Percentiles rank a stretch among this genome's conserved stretches.
Evolutionary conservation across 2,797 vertebrate genomes (phyloP).

Genomic region (Benthosema pterotum): DNA sequence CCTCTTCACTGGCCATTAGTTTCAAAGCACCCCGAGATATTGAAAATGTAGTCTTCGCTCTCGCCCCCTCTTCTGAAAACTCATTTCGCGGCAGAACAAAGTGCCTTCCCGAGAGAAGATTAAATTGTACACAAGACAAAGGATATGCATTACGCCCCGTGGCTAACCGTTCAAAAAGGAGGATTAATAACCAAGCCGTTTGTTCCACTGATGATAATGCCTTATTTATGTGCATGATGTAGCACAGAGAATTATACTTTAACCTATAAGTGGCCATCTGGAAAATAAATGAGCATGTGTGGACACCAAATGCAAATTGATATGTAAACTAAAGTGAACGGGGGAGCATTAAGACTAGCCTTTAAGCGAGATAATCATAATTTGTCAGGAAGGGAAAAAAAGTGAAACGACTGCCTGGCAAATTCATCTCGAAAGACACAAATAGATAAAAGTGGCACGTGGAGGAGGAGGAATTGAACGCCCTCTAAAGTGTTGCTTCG

Average conservation of each 20-base stretch:
- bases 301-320: neutral
- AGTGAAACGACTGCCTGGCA: neutral
- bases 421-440: conserved; percentile 9
- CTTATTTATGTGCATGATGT: conserved; percentile 13
- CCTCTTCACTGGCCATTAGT: conserved; percentile 5
- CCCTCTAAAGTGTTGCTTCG: conserved; percentile 12
- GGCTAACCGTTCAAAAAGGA: neutral
- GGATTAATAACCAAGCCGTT: conserved; percentile 5
- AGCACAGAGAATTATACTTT: conserved; percentile 11
- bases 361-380: conserved; percentile 1
- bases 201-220: conserved; percentile 10
- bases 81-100: neutral
- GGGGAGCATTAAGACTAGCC: neutral
- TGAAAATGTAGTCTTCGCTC: neutral
- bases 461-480: conserved; percentile 11
- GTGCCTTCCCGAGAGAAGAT: neutral
- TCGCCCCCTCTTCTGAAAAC: neutral
- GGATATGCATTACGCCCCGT: neutral
- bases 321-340: neutral
- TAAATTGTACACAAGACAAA: conserved; percentile 22
- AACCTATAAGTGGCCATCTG: conserved; percentile 16
- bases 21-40: neutral
- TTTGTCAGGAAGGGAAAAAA: neutral
- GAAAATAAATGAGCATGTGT: conserved; percentile 5
- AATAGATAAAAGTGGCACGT: conserved; percentile 1